Base-by-base conservation (phyloP, 1,140 invertebrate genomes). In the Drosophila saltans region DNA sequence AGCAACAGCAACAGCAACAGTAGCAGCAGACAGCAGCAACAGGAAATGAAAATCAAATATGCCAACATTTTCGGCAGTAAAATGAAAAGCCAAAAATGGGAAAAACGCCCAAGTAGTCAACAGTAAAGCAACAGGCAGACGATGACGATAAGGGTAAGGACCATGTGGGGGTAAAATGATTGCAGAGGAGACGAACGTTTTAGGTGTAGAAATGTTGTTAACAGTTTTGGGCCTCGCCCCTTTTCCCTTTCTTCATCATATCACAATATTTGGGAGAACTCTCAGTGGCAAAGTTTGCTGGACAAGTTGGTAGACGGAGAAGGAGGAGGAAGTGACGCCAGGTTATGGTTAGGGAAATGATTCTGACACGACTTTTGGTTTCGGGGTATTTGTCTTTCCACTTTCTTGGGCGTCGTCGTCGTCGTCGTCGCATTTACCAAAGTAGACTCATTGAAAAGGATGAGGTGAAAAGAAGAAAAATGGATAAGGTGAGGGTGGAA, bases 361-460 rank as follows among this genome's bases (percentile, higher is more conserved):
- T 57, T 58, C 61, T 58, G 68, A 28, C 43, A 67, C 9, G 58
- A 52, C 64, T 60, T 65, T 70, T 70, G 66, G 41, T 76, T 76
- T 79, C 62, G 39, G 72, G 64, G 55, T 77, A 39, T 73, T 74
- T 75, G 52, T 66, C 36, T 60, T 72, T 68, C 48, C 68, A 71
- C 68, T 75, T 75, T 67, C 64, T 48, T 63, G 45, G 33, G 58
- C 41, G 56, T 65, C 40, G 21, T 52, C 45, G 45, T 52, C 4
- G 45, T 52, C 41, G 40, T 41, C 40, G 11, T 43, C 43, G 43
- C 16, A 45, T 21, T 36, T 21, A 7, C 43, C n/a, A 45, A n/a
- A 2, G 16, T 48, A 21, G 16, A 52, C 6, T 26, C 45, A 52
- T 52, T 52, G 45, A 24, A 52, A 52, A 52, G 24, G 8, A 8